Evolutionary conservation across 2,888 invertebrate species (phyloP).

Genomic region (Frankliniella fusca): DNA sequence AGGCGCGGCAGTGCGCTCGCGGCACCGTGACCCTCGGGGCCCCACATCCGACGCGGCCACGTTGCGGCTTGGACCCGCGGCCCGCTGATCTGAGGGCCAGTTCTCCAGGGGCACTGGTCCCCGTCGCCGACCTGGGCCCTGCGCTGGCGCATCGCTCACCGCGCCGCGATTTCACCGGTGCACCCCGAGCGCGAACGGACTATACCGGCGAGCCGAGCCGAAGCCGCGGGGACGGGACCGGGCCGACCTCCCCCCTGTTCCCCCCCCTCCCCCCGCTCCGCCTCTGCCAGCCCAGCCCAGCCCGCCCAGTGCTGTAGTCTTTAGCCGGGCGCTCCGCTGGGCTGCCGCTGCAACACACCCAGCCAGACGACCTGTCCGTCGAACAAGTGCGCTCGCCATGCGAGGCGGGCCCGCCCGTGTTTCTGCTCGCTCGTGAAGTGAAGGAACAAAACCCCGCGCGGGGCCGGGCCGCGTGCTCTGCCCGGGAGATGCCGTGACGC

Average conservation of each 20-base stretch:
- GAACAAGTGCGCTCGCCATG: slow-evolving; percentile 21
- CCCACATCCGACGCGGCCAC: neutral
- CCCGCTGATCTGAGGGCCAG: no score
- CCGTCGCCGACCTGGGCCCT: neutral
- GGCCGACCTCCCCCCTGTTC: no score
- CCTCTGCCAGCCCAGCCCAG: neutral
- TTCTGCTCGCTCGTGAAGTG: neutral
- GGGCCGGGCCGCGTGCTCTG: neutral
- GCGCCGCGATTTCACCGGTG: neutral
- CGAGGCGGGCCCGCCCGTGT: neutral
- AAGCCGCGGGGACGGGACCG: neutral
- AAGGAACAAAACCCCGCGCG: neutral
- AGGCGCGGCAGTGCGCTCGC: neutral
- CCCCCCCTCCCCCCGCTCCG: no score
- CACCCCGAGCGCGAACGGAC: neutral
- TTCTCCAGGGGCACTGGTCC: no score
- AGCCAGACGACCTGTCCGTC: slow-evolving; percentile 8
- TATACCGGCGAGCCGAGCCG: neutral
- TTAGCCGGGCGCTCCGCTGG: slow-evolving; percentile 7
- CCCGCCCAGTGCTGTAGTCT: slow-evolving; percentile 8
- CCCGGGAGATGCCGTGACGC: slow-evolving; percentile 15
- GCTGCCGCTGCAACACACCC: neutral
- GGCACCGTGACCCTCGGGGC: neutral
- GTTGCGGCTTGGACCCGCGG: no score
- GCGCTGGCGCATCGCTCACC: neutral